A percentile compares a stretch with the other conserved stretches of the same genome.
These are phyloP conservation scores for Spicauda simplicius DNA, from an alignment of 2,888 invertebrate species.

Conservation along the genomic window DNA sequence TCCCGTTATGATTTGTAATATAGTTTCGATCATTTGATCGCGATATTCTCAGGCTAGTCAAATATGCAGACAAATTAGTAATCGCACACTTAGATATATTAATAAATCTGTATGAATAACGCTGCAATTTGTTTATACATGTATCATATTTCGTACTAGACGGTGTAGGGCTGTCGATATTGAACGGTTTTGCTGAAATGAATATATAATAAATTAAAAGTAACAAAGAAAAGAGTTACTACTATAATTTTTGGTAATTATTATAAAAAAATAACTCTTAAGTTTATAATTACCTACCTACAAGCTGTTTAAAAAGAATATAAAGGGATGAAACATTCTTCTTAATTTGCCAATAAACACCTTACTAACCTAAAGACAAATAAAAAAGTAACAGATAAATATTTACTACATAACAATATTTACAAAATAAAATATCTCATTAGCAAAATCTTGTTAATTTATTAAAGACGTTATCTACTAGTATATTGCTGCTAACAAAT, in stretches of 20 bases:
- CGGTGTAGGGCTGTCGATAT: background rate
- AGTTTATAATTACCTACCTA: too few relatives aligned
- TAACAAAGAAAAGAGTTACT: too few relatives aligned
- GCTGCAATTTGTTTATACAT: constrained; percentile 21
- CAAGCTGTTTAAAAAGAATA: too few relatives aligned
- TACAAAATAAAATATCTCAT: background rate
- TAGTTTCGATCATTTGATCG: background rate
- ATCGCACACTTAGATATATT: constrained; percentile 18
- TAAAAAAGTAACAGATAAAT: too few relatives aligned
- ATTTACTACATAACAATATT: too few relatives aligned
- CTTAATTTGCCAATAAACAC: too few relatives aligned
- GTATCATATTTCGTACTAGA: constrained; percentile 4
- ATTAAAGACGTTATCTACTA: background rate
- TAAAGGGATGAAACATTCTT: too few relatives aligned
- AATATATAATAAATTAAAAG: too few relatives aligned
- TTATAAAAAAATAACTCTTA: too few relatives aligned
- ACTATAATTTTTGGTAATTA: too few relatives aligned
- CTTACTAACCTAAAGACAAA: too few relatives aligned
- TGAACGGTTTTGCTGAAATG: background rate
- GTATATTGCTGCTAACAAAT: constrained; percentile 19
- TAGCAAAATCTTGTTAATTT: background rate
- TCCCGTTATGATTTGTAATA: too few relatives aligned
- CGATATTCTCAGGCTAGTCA: constrained; percentile 21
- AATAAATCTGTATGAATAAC: constrained; percentile 11
- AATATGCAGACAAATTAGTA: constrained; percentile 33